Conservation (phyloP, 2,113 vertebrate species). For the Cryptoleucopteryx plumbea region DNA sequence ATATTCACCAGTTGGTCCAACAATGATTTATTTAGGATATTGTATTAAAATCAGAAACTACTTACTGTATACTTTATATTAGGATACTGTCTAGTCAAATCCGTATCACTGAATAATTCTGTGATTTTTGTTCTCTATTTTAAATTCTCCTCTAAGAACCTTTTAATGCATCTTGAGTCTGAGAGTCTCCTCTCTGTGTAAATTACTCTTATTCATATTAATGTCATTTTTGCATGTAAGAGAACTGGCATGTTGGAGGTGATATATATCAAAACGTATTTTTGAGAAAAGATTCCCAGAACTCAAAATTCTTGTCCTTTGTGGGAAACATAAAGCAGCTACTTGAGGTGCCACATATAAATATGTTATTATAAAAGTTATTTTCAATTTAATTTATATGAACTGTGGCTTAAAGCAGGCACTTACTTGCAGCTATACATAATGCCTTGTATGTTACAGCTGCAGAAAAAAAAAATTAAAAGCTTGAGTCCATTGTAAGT, state of each 20-base stretch:
- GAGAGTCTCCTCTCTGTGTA: not conserved
- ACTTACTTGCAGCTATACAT: not conserved
- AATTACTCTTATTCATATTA: not conserved
- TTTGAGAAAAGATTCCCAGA: not conserved
- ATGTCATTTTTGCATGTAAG: not conserved
- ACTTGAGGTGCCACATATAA: not conserved
- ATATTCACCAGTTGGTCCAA: not conserved
- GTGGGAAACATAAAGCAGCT: not conserved
- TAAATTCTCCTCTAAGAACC: not conserved
- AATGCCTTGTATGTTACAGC: not conserved
- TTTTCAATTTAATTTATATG: not conserved
- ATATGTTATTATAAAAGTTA: not conserved
- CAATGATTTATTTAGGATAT: not conserved
- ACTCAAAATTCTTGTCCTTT: not conserved
- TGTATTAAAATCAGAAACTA: not conserved
- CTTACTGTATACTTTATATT: not conserved
- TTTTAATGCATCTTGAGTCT: not conserved
- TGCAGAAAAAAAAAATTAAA: not conserved
- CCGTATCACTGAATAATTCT: not conserved
- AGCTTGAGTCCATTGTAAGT: not conserved
- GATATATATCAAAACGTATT: not conserved
- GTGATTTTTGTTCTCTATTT: not conserved
- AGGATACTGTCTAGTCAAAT: not conserved
- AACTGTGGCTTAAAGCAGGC: not conserved
- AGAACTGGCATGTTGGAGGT: not conserved